These are phyloP conservation scores for Tubulanus polymorphus DNA, from an alignment of 2,888 invertebrate species.

Conservation along the genomic window DNA sequence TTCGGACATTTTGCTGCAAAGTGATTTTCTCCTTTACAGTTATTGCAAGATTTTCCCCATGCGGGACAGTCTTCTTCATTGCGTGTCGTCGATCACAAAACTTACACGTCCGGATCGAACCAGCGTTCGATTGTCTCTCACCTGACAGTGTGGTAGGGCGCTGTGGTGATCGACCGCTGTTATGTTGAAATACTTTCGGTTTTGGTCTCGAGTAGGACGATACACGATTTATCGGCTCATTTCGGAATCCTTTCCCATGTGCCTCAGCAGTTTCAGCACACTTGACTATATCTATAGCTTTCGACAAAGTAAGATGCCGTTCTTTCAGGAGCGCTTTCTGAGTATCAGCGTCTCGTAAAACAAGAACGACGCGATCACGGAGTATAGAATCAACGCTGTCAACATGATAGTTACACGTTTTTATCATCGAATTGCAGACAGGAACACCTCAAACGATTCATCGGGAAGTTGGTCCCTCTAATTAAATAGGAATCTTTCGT, in stretches of 20 bases:
- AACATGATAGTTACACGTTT: slow-evolving; percentile 12
- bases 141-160: too few species aligned
- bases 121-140: too few species aligned
- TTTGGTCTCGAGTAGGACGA: too few species aligned
- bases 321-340: slow-evolving; percentile 8
- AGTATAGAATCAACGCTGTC: slow-evolving; percentile 16
- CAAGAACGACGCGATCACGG: slow-evolving; percentile 19
- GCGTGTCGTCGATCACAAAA: background rate
- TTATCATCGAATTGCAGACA: background rate
- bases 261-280: background rate
- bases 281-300: background rate
- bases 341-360: slow-evolving; percentile 12
- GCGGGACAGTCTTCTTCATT: background rate
- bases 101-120: too few species aligned
- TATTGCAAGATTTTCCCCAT: background rate
- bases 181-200: too few species aligned
- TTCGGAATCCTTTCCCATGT: background rate
- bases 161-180: too few species aligned
- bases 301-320: background rate
- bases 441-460: background rate
- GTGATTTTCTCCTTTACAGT: background rate
- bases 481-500: background rate
- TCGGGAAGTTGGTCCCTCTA: background rate
- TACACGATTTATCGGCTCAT: too few species aligned
- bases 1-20: background rate